A percentile compares a stretch with the other conserved stretches of the same genome.
Evolutionary conservation across 2,113 vertebrate species (phyloP).

Genomic region (Anoura caudifer): DNA sequence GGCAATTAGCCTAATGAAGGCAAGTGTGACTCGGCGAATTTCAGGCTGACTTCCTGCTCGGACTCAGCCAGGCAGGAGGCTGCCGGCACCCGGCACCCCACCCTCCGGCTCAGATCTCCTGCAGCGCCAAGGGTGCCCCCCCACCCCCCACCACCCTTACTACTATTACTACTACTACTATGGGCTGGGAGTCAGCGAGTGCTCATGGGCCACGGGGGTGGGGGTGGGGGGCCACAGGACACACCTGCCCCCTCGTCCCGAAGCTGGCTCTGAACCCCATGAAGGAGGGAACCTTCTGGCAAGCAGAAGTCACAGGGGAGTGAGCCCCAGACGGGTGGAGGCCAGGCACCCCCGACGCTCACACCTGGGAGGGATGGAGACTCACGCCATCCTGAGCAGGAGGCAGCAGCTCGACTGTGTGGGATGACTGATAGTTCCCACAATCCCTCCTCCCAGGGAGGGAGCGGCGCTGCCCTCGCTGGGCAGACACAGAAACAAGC

Average conservation of each 20-base stretch:
- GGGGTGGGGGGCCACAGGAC: background rate
- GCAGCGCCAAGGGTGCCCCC: background rate
- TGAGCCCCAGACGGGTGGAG: background rate
- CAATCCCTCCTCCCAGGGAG: background rate
- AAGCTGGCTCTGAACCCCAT: background rate
- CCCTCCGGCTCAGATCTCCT: background rate
- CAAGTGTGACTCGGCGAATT: conserved; percentile 32
- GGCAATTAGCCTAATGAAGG: conserved; percentile 60
- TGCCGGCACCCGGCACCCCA: too few species aligned
- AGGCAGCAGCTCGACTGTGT: background rate
- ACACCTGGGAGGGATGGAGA: background rate
- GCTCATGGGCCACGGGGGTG: background rate
- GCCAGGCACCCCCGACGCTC: background rate
- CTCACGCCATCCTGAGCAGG: background rate
- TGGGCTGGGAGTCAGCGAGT: background rate
- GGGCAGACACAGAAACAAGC: background rate
- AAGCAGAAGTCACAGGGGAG: background rate
- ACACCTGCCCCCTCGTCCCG: background rate
- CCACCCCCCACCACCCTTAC: too few species aligned
- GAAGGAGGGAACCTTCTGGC: background rate
- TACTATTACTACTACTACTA: background rate
- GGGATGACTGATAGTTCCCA: background rate
- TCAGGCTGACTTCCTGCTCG: background rate
- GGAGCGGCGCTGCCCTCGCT: rapidly evolving
- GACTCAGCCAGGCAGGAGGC: background rate